Base-by-base conservation (phyloP, 2,888 invertebrate genomes). In the Callinectes sapidus region DNA sequence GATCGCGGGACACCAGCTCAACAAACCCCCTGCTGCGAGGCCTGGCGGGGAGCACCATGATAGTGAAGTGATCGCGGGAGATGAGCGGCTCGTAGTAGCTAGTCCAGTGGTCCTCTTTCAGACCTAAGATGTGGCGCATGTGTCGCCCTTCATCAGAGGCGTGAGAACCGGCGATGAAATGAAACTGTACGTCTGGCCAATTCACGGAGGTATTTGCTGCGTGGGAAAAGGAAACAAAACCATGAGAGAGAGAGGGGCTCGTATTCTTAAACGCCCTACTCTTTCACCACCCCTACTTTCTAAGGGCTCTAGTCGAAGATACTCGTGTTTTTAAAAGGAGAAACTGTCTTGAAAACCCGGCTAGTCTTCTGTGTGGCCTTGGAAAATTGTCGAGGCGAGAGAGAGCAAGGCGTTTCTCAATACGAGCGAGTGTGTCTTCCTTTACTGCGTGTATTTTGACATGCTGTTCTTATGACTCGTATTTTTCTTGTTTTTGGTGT, bases 101-200 rank as follows among this genome's bases (percentile, higher is more conserved):
- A 32, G 95, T 93, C 95, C 95, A 95, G 77, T 91, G 87, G 16
- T 48, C 48, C 32, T 77, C 54, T 55, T n/a, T 42, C 1, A 98
- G 96, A 0, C 98, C 97, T 95, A 98, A 98, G 0, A 98, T 98
- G 66, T 96, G 97, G 95, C 97, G 97, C 48, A 98, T 95, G 77
- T 97, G 96, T 0, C 97, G 97, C 0, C 98, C 98, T 28, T 98
- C 98, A 95, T 98, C 98, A 0, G 98, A 98, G 89, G 97, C 97
- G 0, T 97, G 97, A 0, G 97, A 97, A 0, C 97, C 97, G 61
- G 98, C 97, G 0, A 98, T 97, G 96, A 98, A 96, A 98, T 98
- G 98, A 95, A 98, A 98, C 95, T 98, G 98, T 94, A 98, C 98
- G 95, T 98, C 98, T 0, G 98, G 98, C 98, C 98, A 98, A 95